phyloP scores from a whole-genome alignment of 1,140 invertebrate species.

The Nasonia vitripennis region DNA sequence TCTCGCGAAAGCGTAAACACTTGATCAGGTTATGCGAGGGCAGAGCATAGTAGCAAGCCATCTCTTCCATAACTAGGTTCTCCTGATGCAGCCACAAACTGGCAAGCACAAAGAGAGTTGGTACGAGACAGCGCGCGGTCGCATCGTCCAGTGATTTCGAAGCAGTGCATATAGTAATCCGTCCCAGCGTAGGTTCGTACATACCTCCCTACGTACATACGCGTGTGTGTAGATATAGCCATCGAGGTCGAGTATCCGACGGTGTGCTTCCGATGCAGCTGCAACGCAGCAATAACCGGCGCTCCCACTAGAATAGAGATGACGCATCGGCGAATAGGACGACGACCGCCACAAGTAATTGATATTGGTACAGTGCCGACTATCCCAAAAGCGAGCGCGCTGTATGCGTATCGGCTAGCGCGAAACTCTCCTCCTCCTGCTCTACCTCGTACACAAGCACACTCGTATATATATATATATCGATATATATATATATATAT shows the following conservation, averaged over 20 bases:
- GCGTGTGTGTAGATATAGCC: not conserved
- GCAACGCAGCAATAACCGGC: not conserved
- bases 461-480: not conserved
- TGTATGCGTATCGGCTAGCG: not conserved
- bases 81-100: not conserved
- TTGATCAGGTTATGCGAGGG: not conserved
- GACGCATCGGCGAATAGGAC: slow-evolving; percentile 47
- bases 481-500: too few species aligned
- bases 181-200: not conserved
- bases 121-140: not conserved
- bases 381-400: slow-evolving; percentile 40
- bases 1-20: not conserved
- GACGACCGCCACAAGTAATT: slow-evolving; percentile 62
- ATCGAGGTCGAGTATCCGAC: not conserved
- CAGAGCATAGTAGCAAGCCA: not conserved
- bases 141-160: slow-evolving; percentile 18
- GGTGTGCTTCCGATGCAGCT: not conserved
- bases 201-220: not conserved
- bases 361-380: slow-evolving; percentile 62
- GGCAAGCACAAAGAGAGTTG: not conserved
- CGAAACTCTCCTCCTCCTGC: not conserved
- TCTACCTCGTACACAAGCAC: not conserved
- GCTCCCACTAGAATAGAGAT: slow-evolving; percentile 56
- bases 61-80: not conserved
- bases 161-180: slow-evolving; percentile 4